These are phyloP conservation scores for Dryococelus australis DNA, from an alignment of 2,888 invertebrate species.

Conservation along the genomic window DNA sequence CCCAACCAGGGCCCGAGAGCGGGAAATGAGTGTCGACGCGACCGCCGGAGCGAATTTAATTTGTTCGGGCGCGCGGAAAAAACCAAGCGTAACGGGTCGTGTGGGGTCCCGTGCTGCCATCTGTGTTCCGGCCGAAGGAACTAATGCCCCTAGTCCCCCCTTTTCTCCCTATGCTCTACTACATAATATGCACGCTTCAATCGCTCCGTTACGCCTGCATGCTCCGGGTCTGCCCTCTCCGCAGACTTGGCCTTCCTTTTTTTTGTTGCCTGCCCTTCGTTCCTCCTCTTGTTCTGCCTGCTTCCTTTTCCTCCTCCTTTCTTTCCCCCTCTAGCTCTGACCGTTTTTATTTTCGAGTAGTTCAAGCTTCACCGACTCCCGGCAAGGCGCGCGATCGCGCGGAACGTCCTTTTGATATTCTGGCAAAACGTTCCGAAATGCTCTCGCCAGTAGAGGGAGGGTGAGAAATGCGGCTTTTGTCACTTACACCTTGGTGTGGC, in stretches of 20 bases:
- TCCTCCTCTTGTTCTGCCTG: conserved; percentile 47
- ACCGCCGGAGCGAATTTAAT: conserved; percentile 36
- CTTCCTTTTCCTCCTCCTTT: conserved; percentile 55
- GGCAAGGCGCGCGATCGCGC: conserved; percentile 36
- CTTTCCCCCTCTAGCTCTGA: conserved; percentile 62
- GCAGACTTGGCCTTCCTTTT: neutral
- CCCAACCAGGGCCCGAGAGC: neutral
- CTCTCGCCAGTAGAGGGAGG: neutral
- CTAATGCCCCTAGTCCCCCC: conserved; percentile 22
- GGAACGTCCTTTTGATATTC: conserved; percentile 30
- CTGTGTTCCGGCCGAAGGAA: conserved; percentile 34
- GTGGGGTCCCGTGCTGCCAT: conserved; percentile 32
- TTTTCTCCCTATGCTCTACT: no score
- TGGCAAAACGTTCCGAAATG: neutral
- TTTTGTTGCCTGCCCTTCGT: conserved; percentile 35
- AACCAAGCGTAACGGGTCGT: conserved; percentile 30
- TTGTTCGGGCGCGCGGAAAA: conserved; percentile 36
- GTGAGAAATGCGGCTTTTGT: neutral
- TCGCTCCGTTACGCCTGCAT: conserved; percentile 28
- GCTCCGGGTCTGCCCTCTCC: no score
- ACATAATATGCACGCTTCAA: conserved; percentile 18
- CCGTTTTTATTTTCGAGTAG: conserved; percentile 52
- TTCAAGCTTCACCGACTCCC: conserved; percentile 36
- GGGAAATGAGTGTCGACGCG: conserved; percentile 31
- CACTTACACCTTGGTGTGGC: neutral